Percentiles rank a stretch among this genome's conserved stretches.
Conservation (phyloP, 2,113 vertebrate species). For the Siniperca knerii region DNA sequence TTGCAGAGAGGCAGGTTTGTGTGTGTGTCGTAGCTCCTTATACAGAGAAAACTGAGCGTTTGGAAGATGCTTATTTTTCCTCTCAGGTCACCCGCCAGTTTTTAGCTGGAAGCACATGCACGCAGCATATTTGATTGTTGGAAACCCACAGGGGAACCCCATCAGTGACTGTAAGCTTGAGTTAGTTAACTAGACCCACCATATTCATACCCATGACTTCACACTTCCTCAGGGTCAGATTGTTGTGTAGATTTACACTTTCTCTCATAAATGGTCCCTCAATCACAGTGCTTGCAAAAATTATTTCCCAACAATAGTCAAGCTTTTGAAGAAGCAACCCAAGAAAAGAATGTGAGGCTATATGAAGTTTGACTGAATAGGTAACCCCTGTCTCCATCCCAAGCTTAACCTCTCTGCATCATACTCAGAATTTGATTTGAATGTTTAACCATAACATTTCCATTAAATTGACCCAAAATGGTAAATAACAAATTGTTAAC, state of each 20-base stretch:
- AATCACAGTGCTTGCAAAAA: background rate
- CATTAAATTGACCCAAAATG: background rate
- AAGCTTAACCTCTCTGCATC: slow-evolving; percentile 5
- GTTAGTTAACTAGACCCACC: slow-evolving; percentile 37
- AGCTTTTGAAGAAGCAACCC: slow-evolving; percentile 51
- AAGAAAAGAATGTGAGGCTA: slow-evolving; percentile 42
- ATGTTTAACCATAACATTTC: slow-evolving; percentile 2
- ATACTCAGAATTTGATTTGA: background rate
- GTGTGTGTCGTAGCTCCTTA: slow-evolving; percentile 4
- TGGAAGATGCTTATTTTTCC: slow-evolving; percentile 49
- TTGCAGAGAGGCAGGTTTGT: slow-evolving; percentile 19
- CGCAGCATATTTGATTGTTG: slow-evolving; percentile 3
- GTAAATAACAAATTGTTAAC: background rate
- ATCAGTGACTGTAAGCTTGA: slow-evolving; percentile 23
- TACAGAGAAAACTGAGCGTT: slow-evolving; percentile 18
- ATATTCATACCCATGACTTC: slow-evolving; percentile 32
- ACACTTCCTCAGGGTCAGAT: slow-evolving; percentile 40
- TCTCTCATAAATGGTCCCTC: slow-evolving; percentile 19
- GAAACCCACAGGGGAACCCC: slow-evolving; percentile 34
- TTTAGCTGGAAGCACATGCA: slow-evolving; percentile 27
- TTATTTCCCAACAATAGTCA: slow-evolving; percentile 26
- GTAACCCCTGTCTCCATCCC: slow-evolving; percentile 33
- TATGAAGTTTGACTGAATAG: slow-evolving; percentile 38
- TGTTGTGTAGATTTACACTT: slow-evolving; percentile 48
- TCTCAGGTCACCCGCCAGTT: slow-evolving; percentile 12